Evolutionary conservation across 2,113 vertebrate genomes (phyloP).

Genomic region (Sitta europaea): DNA sequence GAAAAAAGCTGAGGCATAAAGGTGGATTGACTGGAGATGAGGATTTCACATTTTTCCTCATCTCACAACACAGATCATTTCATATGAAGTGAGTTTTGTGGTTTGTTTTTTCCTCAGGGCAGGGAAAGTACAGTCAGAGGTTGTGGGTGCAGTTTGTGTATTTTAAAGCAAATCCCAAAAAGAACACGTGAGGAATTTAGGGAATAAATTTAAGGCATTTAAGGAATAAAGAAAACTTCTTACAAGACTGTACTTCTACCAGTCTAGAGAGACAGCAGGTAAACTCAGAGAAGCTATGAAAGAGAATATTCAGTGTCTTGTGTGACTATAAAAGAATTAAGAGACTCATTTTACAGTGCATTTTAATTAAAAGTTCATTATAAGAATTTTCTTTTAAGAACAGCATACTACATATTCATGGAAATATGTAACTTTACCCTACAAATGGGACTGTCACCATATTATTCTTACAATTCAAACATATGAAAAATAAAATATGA

Average conservation of each 20-base stretch:
- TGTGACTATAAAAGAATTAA: slow-evolving; percentile 1
- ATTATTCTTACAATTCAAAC: slow-evolving; percentile 65
- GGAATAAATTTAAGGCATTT: background rate
- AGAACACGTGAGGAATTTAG: background rate
- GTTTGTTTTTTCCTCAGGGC: background rate
- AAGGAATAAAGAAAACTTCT: background rate
- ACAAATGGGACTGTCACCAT: slow-evolving; percentile 70
- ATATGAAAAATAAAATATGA: slow-evolving; percentile 82
- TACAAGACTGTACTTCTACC: background rate
- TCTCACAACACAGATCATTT: background rate
- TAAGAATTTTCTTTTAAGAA: slow-evolving; percentile 55
- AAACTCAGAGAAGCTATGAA: background rate
- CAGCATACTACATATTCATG: slow-evolving; percentile 66
- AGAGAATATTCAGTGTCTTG: background rate
- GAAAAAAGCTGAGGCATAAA: background rate
- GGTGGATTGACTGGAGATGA: background rate
- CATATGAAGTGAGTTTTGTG: background rate
- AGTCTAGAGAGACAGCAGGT: background rate
- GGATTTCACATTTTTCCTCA: background rate
- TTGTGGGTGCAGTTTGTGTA: no score
- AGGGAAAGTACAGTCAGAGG: background rate
- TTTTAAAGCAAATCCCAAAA: background rate
- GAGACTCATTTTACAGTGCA: slow-evolving; percentile 54
- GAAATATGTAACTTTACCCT: slow-evolving; percentile 63
- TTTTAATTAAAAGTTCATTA: slow-evolving; percentile 74